Evolutionary conservation across 1,140 invertebrate species (phyloP), one percentile per base, ranked within the genome.

Genomic region (Melanaphis sacchari): DNA sequence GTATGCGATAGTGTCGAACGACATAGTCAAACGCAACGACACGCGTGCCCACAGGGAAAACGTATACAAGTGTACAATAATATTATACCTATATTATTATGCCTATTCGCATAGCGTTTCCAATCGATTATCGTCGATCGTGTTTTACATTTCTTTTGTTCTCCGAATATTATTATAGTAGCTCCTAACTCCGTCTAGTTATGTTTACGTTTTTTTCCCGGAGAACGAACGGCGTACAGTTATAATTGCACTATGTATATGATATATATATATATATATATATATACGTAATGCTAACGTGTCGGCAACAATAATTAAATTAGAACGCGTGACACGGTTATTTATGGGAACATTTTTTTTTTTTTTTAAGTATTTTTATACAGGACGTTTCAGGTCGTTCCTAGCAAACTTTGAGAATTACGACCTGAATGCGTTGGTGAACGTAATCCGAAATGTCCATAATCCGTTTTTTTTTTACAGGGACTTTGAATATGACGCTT

Each of bases 111-210:
- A n/a, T n/a, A 40, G n/a, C 81, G 81, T 24, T 40, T 82, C 81
- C 81, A 40, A 82, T 82, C 81, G 38, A 40, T 82, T 82, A 82
- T n/a, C 59, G 81, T 82, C 81, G 21, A 82, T 21, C 81, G 81
- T 21, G 81, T 82, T 40, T 82, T 40, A 38, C n/a, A 40, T 38
- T 40, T 82, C 21, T 82, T 82, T 22, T 38, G 21, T 22, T 38
- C 36, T 36, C 18, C 76, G 18, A 81, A 36, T 38, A 38, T 4
- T 38, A 38, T 4, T 43, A 9, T 43, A 49, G 15, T 21, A 49
- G 18, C 15, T 49, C n/a, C 7, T 82, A 38, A 22, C 59, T 66
- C 59, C 59, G 59, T 66, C 59, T 81, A 5, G 76, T 38, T 5
- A 21, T 3, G 36, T 24, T 21, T 82, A 38, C 0, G 76, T 38